Evolutionary conservation across 2,797 vertebrate genomes (phyloP).

Genomic region (Coilia nasus): DNA sequence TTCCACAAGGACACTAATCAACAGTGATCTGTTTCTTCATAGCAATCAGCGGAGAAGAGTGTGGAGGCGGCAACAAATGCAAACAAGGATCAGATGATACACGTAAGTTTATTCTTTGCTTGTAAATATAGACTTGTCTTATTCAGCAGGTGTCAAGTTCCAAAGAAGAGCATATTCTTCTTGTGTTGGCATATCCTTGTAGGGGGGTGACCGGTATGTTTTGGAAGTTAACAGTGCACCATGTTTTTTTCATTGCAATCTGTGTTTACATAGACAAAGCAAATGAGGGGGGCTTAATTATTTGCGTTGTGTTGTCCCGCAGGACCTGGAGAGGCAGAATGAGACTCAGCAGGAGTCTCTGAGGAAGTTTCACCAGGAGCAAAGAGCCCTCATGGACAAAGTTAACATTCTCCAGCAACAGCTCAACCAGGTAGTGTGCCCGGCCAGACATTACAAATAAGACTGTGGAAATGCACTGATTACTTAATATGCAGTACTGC

Average conservation of each 20-base stretch:
- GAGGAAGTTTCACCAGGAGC: constrained; percentile 87
- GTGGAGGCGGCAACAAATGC: constrained; percentile 60
- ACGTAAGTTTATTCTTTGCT: constrained; percentile 59
- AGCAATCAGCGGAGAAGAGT: constrained; percentile 71
- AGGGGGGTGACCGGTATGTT: too few species aligned
- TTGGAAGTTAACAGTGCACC: too few species aligned
- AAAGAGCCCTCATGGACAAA: constrained; percentile 84
- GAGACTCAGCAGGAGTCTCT: constrained; percentile 85
- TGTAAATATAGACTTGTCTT: constrained; percentile 7
- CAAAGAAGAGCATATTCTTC: too few species aligned
- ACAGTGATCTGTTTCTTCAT: constrained; percentile 32
- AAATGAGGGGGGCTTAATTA: too few species aligned
- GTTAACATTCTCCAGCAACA: constrained; percentile 88
- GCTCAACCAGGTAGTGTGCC: constrained; percentile 82
- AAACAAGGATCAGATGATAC: constrained; percentile 69
- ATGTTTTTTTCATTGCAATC: too few species aligned
- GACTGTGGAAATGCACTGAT: too few species aligned
- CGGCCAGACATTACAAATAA: background rate
- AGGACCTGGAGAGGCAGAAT: constrained; percentile 92
- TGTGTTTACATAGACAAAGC: too few species aligned
- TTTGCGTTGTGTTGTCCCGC: constrained; percentile 2
- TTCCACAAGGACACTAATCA: constrained; percentile 14
- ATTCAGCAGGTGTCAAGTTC: background rate
- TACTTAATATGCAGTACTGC: background rate
- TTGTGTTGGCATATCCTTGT: too few species aligned